Evolutionary conservation across 2,888 invertebrate species (phyloP).

Genomic region (Apamea epomidion): DNA sequence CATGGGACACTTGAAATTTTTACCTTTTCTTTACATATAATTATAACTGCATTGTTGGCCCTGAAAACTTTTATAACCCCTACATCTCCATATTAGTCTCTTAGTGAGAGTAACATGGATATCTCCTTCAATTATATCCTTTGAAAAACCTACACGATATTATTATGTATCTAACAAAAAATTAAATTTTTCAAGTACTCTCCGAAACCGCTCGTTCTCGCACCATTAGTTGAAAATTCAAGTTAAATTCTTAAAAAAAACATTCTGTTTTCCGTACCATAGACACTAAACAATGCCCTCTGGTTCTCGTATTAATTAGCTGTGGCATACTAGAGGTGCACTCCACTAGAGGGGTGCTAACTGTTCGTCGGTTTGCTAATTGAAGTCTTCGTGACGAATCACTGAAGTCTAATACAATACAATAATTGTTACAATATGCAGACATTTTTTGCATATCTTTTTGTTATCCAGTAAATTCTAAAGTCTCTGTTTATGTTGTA

Average conservation of each 20-base stretch:
- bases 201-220: background rate
- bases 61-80: background rate
- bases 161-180: background rate
- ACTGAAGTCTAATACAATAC: constrained; percentile 24
- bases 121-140: background rate
- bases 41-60: background rate
- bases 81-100: background rate
- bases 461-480: background rate
- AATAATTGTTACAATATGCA: constrained; percentile 11
- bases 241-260: constrained; percentile 28
- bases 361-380: constrained; percentile 57
- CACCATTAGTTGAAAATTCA: constrained; percentile 30
- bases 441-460: background rate
- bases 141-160: background rate
- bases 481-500: background rate
- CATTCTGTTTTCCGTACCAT: constrained; percentile 38
- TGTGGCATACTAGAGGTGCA: constrained; percentile 57
- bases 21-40: background rate
- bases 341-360: constrained; percentile 52
- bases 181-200: background rate
- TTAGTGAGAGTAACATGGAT: no score
- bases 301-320: constrained; percentile 65
- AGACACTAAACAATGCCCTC: constrained; percentile 44
- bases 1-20: no score
- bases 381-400: constrained; percentile 61